Conservation (phyloP, 2,888 invertebrate genomes). For the Rhodophaea formosa region DNA sequence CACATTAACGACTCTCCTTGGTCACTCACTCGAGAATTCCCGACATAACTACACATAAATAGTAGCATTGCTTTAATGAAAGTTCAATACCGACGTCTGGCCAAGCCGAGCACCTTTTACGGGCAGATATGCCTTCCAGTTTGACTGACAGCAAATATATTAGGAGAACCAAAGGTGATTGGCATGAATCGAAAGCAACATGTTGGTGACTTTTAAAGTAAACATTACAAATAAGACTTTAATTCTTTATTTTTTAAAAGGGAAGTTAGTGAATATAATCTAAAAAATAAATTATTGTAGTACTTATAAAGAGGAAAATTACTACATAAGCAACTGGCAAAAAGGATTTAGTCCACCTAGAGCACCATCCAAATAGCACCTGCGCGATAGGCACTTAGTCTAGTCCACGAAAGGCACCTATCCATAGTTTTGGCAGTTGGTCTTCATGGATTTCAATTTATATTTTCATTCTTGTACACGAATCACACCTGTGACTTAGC, state of each 20-base stretch:
- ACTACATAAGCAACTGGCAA: too few relatives aligned
- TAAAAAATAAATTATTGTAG: too few relatives aligned
- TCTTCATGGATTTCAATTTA: too few relatives aligned
- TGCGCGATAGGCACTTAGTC: too few relatives aligned
- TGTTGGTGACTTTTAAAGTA: neutral
- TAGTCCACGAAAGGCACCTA: too few relatives aligned
- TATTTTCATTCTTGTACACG: too few relatives aligned
- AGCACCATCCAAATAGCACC: too few relatives aligned
- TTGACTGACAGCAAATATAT: constrained; percentile 7
- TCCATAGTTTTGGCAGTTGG: too few relatives aligned
- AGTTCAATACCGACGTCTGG: constrained; percentile 52
- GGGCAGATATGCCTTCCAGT: constrained; percentile 22
- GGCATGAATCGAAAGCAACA: neutral
- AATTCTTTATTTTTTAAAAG: too few relatives aligned
- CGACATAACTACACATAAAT: constrained; percentile 1
- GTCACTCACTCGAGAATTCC: constrained; percentile 7
- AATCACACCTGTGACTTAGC: too few relatives aligned
- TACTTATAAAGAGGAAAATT: too few relatives aligned
- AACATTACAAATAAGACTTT: neutral
- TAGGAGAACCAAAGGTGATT: neutral
- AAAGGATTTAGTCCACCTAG: neutral
- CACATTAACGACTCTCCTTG: constrained; percentile 9
- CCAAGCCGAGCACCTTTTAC: constrained; percentile 39
- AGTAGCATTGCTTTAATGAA: constrained; percentile 33
- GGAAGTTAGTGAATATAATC: too few relatives aligned